Percentiles rank a stretch among this genome's conserved stretches.
phyloP scores from a whole-genome alignment of 2,113 vertebrate genomes.

The Microcebus lehilahytsara region DNA sequence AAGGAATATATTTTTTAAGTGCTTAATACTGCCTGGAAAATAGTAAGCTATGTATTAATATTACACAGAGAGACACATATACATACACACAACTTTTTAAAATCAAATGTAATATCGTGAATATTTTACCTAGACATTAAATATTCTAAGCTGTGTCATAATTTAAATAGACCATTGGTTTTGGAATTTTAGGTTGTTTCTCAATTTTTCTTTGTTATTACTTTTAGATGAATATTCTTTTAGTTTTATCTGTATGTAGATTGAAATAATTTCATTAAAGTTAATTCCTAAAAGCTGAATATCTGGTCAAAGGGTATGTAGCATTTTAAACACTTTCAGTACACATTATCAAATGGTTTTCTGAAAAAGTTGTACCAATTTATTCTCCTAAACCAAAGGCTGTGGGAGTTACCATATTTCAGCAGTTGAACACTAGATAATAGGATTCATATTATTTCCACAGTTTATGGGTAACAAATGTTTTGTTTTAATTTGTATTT shows the following conservation, averaged over 20 bases:
- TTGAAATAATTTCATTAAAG: neutral
- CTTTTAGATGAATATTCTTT: neutral
- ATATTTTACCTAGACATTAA: constrained; percentile 20
- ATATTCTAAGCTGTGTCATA: neutral
- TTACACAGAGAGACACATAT: neutral
- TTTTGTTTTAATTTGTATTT: constrained; percentile 4
- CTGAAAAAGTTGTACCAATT: neutral
- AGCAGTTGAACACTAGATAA: neutral
- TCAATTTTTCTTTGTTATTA: neutral
- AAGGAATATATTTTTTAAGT: constrained; percentile 36
- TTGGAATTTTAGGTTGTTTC: neutral
- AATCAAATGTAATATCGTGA: neutral
- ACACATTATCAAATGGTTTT: neutral
- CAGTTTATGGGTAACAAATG: neutral
- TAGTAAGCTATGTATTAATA: neutral
- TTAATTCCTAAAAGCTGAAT: neutral
- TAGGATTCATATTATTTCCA: neutral
- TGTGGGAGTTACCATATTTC: neutral
- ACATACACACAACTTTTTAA: neutral
- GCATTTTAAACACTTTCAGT: neutral
- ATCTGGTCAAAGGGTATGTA: neutral
- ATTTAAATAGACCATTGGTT: neutral
- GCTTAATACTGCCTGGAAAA: neutral
- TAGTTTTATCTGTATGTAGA: neutral
- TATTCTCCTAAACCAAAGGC: neutral